A percentile compares a stretch with the other conserved stretches of the same genome.
Conservation (phyloP, 2,113 vertebrate species). For the Cygnus atratus region DNA sequence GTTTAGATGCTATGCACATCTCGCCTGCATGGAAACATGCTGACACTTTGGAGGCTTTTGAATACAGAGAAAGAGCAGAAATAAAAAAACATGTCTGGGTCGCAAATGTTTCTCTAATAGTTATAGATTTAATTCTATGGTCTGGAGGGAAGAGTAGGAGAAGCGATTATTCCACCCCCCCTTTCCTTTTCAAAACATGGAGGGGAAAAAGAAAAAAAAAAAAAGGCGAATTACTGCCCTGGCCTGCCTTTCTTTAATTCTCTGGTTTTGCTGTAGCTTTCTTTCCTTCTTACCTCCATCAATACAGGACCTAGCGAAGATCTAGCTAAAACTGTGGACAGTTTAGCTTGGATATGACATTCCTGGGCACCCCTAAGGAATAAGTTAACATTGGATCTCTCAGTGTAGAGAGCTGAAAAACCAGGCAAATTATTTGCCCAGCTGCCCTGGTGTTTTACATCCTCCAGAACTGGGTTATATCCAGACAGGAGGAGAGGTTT, state of each 20-base stretch:
- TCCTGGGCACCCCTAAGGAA: background rate
- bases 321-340: background rate
- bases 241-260: background rate
- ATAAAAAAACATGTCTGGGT: constrained; percentile 47
- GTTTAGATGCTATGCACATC: constrained; percentile 72
- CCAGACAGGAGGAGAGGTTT: background rate
- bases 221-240: constrained; percentile 33
- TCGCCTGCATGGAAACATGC: constrained; percentile 59
- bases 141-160: background rate
- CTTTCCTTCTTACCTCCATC: background rate
- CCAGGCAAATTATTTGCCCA: background rate
- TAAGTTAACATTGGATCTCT: constrained; percentile 45
- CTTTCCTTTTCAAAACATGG: background rate
- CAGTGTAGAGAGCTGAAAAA: constrained; percentile 29
- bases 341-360: background rate
- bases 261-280: background rate
- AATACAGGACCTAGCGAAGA: background rate
- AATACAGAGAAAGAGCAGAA: constrained; percentile 34
- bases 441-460: background rate
- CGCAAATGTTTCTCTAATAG: constrained; percentile 65
- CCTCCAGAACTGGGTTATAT: background rate
- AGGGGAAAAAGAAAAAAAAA: background rate
- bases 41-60: constrained; percentile 57
- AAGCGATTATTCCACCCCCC: background rate
- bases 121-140: constrained; percentile 53